Evolutionary conservation across 2,888 invertebrate genomes (phyloP), one percentile per base, ranked within the genome.

Genomic region (Thera obeliscata): DNA sequence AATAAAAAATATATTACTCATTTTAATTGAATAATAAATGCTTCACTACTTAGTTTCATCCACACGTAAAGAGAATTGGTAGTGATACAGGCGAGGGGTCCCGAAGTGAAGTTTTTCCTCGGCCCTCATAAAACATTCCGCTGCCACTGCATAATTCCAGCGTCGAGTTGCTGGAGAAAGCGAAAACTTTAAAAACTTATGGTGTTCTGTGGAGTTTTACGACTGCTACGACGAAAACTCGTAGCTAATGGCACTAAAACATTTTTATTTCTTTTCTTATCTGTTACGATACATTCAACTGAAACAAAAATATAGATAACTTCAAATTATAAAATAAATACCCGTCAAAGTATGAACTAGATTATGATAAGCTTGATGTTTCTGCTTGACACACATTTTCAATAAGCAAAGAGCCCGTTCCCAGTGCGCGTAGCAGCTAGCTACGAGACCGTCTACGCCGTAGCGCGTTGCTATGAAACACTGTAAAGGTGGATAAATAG

Each of bases 61-160:
- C 5, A 54, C 4, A 9, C n/a, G 38, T 8, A 36, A 46, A 11
- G 8, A 8, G 49, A 33, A 22, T 46, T 22, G 9, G 33, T n/a
- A 59, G 66, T 57, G 57, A n/a, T 3, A 22, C 33, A 50, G 43
- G 12, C 77, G 78, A 78, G 78, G 71, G 76, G 76, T 67, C 71
- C 74, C 70, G 67, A 69, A 69, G 67, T 73, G 71, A 79, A 80
- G 76, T 83, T 85, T 82, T 83, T 82, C 81, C 82, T 77, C 71
- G 68, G 74, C 73, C 74, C 76, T 83, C 83, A 82, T 87, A 81
- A 86, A 85, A 84, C 79, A 84, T 84, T 86, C 81, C 81, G 73
- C 71, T 74, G 77, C 74, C 76, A 75, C 74, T 86, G 80, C 82
- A 83, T 84, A 81, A 84, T 86, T 85, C 78, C 67, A 49, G 9